These are phyloP conservation scores for Uropetala carovei DNA, from an alignment of 2,888 invertebrate genomes.

Conservation along the genomic window DNA sequence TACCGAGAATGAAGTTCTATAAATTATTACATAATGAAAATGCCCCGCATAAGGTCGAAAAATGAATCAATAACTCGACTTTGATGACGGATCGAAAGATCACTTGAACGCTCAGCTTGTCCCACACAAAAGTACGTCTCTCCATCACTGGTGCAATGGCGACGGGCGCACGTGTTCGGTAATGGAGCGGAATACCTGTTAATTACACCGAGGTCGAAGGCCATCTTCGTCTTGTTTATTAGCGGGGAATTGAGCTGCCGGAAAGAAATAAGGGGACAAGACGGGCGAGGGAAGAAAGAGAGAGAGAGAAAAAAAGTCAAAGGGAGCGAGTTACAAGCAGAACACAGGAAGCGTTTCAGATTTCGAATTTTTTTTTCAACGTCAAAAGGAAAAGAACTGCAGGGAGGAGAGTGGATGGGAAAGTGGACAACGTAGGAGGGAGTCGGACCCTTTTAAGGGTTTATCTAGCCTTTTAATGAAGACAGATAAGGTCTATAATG, in stretches of 20 bases:
- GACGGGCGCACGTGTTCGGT: not conserved
- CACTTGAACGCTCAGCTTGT: too few relatives aligned
- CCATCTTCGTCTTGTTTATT: slow-evolving; percentile 20
- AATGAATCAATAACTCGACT: too few relatives aligned
- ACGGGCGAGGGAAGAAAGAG: not conserved
- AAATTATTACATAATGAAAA: too few relatives aligned
- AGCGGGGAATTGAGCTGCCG: slow-evolving; percentile 31
- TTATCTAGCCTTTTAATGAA: slow-evolving; percentile 16
- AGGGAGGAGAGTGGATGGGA: not conserved
- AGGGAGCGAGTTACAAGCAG: slow-evolving; percentile 6
- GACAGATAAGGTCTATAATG: not conserved
- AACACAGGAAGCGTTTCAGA: slow-evolving; percentile 32
- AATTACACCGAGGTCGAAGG: slow-evolving; percentile 19
- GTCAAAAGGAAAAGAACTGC: not conserved
- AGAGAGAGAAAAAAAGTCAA: not conserved
- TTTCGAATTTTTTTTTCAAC: slow-evolving; percentile 13
- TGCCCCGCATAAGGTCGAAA: too few relatives aligned
- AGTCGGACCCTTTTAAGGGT: too few relatives aligned
- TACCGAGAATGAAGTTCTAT: too few relatives aligned
- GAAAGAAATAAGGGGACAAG: not conserved
- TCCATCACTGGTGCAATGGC: too few relatives aligned
- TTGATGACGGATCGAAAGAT: too few relatives aligned
- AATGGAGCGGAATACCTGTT: slow-evolving; percentile 16
- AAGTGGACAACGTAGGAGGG: not conserved
- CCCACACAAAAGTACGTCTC: too few relatives aligned